A percentile compares a stretch with the other conserved stretches of the same genome.
phyloP scores from a whole-genome alignment of 2,888 invertebrate genomes.

The Dolichopus griseipennis region DNA sequence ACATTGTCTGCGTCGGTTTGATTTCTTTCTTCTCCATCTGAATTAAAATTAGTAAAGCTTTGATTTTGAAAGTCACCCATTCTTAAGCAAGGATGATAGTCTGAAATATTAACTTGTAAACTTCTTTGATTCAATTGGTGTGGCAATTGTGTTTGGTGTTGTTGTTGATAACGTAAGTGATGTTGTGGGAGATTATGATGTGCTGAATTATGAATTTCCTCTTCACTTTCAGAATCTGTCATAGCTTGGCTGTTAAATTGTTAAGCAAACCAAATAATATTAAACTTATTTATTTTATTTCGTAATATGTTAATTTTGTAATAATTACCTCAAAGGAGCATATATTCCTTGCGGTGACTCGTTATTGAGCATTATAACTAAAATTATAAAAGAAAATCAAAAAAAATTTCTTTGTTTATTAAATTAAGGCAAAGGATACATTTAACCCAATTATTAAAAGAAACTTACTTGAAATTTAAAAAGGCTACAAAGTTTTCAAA shows the following conservation, averaged over 20 bases:
- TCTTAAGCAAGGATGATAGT: constrained; percentile 22
- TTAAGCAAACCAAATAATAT: background rate
- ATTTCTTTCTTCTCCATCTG: constrained; percentile 37
- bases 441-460: constrained; percentile 14
- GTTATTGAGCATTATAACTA: constrained; percentile 41
- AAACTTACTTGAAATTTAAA: background rate
- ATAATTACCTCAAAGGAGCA: constrained; percentile 49
- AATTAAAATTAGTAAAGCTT: constrained; percentile 36
- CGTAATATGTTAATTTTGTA: background rate
- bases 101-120: constrained; percentile 17
- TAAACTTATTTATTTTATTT: background rate
- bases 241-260: constrained; percentile 54
- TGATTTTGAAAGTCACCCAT: constrained; percentile 27
- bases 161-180: constrained; percentile 23
- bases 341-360: constrained; percentile 52
- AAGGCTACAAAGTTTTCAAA: background rate
- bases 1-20: constrained; percentile 39
- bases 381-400: constrained; percentile 14
- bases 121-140: constrained; percentile 21
- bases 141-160: constrained; percentile 24
- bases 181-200: constrained; percentile 25
- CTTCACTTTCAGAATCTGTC: constrained; percentile 70
- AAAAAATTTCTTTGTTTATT: background rate
- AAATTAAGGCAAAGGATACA: constrained; percentile 24
- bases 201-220: constrained; percentile 48